Evolutionary conservation across 2,888 invertebrate genomes (phyloP).

Genomic region (Eupithecia dodoneata): DNA sequence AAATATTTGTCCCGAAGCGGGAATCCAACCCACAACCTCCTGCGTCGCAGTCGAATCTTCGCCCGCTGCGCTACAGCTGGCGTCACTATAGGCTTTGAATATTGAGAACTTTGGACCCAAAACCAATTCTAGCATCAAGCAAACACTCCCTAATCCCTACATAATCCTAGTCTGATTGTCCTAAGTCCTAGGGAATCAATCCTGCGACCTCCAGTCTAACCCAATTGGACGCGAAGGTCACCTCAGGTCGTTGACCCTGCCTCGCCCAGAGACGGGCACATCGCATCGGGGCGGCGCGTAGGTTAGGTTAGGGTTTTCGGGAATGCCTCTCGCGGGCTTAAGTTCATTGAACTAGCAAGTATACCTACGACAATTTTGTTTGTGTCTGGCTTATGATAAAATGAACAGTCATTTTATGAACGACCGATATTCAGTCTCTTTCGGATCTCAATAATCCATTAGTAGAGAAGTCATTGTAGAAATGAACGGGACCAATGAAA

Average conservation of each 20-base stretch:
- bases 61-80: background rate
- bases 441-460: no score
- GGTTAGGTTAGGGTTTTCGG: slow-evolving; percentile 19
- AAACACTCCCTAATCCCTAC: background rate
- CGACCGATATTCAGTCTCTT: no score
- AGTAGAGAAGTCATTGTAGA: background rate
- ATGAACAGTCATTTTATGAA: background rate
- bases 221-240: slow-evolving; percentile 20
- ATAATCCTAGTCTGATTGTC: slow-evolving; percentile 2
- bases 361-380: background rate
- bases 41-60: background rate
- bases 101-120: background rate
- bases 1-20: background rate
- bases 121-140: background rate
- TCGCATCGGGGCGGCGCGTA: slow-evolving; percentile 14
- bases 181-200: slow-evolving; percentile 9
- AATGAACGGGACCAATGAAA: background rate
- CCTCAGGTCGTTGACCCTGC: slow-evolving; percentile 19
- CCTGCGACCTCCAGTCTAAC: slow-evolving; percentile 15
- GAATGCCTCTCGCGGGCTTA: slow-evolving; percentile 4
- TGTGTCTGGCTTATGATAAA: background rate
- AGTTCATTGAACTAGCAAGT: background rate
- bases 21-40: background rate
- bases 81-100: background rate
- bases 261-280: slow-evolving; percentile 17